Evolutionary conservation across 2,888 invertebrate species (phyloP).

Genomic region (Melitaea athalia): DNA sequence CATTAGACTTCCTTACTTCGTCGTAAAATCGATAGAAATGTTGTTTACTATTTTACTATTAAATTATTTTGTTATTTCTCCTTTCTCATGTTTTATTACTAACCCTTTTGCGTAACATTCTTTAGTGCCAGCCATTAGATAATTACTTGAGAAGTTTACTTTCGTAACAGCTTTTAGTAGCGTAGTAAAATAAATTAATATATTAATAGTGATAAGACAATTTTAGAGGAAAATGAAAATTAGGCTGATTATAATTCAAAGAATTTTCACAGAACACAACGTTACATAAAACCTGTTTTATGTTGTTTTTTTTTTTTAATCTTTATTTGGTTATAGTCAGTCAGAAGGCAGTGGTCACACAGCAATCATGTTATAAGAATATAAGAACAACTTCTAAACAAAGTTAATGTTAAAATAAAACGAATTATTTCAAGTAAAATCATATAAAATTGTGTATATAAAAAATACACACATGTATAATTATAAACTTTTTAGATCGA

Average conservation of each 20-base stretch:
- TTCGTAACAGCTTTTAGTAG: neutral
- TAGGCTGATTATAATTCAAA: neutral
- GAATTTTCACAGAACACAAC: neutral
- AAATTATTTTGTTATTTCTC: neutral
- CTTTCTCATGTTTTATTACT: neutral
- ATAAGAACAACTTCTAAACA: too few species aligned
- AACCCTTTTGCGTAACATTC: slow-evolving; percentile 2
- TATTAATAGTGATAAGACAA: slow-evolving; percentile 2
- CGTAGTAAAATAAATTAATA: neutral
- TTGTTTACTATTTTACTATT: neutral
- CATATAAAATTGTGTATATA: too few species aligned
- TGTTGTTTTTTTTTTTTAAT: too few species aligned
- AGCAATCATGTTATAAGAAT: too few species aligned
- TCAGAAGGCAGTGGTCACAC: too few species aligned
- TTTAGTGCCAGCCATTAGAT: neutral
- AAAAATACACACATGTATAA: too few species aligned
- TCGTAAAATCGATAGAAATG: neutral
- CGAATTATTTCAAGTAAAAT: too few species aligned
- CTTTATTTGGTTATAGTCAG: too few species aligned
- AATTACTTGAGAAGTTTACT: slow-evolving; percentile 1
- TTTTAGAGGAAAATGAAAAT: neutral
- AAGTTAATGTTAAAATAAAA: too few species aligned
- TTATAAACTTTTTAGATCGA: neutral
- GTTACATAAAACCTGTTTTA: too few species aligned
- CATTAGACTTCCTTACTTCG: slow-evolving; percentile 8